Conservation (phyloP, 2,113 vertebrate species). For the Orycteropus afer region DNA sequence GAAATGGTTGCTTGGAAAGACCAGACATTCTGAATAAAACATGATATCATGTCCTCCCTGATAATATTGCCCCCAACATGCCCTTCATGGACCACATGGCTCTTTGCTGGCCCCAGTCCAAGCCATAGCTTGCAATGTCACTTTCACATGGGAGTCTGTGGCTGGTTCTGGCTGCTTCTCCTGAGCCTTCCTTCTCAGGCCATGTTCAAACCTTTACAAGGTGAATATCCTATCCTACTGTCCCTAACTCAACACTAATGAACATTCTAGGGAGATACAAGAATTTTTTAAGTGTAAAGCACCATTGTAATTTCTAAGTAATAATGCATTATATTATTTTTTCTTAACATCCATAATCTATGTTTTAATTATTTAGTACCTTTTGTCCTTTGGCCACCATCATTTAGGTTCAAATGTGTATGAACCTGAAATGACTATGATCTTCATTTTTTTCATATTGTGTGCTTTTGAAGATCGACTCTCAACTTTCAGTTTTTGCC, state of each 20-base stretch:
- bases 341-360: not conserved
- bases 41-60: not conserved
- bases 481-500: not conserved
- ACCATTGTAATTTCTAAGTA: not conserved
- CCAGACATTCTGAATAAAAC: conserved; percentile 54
- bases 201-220: not conserved
- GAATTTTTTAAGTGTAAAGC: not conserved
- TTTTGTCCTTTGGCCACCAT: not conserved
- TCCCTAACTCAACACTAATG: not conserved
- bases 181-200: not conserved
- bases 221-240: not conserved
- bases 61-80: not conserved
- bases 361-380: not conserved
- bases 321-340: not conserved
- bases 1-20: conserved; percentile 34
- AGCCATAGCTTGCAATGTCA: not conserved
- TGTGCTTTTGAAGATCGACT: not conserved
- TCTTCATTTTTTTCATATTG: not conserved
- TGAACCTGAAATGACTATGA: not conserved
- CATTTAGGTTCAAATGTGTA: not conserved
- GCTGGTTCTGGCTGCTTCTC: not conserved
- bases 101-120: conserved; percentile 9
- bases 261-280: not conserved
- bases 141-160: conserved; percentile 34
- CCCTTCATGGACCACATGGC: not conserved